Percentiles rank a stretch among this genome's conserved stretches.
Conservation (phyloP, 2,797 vertebrate species). For the Aselliscus stoliczkanus region DNA sequence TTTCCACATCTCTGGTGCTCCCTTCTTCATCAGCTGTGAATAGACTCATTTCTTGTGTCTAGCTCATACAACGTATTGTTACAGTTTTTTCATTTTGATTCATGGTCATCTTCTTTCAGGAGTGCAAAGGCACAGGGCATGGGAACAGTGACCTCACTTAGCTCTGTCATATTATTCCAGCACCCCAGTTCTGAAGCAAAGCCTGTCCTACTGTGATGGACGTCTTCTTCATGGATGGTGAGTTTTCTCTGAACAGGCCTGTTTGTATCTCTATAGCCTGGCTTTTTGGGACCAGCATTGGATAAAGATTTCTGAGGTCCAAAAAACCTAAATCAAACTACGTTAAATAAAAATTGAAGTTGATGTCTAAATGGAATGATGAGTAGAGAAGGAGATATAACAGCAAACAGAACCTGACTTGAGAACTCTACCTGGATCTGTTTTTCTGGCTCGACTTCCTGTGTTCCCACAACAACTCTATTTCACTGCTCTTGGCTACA, state of each 20-base stretch:
- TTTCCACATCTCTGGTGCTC: neutral
- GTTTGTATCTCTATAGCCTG: neutral
- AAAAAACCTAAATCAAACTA: neutral
- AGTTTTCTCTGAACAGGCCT: neutral
- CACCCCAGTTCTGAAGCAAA: neutral
- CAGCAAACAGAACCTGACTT: neutral
- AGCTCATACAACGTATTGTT: neutral
- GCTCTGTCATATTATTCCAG: neutral
- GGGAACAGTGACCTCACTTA: neutral
- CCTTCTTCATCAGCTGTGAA: neutral
- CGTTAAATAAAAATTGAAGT: neutral
- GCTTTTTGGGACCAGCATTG: neutral
- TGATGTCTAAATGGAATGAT: neutral
- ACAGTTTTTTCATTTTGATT: neutral
- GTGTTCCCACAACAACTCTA: too few relatives aligned
- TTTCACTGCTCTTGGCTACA: neutral
- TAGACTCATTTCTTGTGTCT: neutral
- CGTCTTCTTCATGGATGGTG: neutral
- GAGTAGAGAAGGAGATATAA: neutral
- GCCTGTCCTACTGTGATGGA: neutral
- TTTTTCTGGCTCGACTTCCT: neutral
- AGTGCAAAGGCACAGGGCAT: neutral
- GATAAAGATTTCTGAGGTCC: neutral
- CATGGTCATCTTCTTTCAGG: neutral
- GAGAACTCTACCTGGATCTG: neutral